Evolutionary conservation across 1,140 invertebrate genomes (phyloP).

Genomic region (Musca domestica): DNA sequence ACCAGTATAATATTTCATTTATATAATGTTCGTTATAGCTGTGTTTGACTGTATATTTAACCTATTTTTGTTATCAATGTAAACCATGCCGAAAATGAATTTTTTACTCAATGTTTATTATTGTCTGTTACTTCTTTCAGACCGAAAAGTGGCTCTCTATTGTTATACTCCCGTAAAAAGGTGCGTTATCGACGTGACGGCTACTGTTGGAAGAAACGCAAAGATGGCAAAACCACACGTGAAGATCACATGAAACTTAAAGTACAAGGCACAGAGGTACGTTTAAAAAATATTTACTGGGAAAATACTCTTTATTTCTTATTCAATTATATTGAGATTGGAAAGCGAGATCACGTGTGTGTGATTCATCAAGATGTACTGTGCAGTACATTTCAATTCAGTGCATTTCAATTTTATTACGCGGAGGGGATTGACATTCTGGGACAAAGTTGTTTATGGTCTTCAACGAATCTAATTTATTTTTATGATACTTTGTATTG

Average conservation of each 20-base stretch:
- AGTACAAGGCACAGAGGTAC: slow-evolving; percentile 92
- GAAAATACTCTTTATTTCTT: too few relatives aligned
- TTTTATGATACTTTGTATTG: too few relatives aligned
- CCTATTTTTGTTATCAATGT: background rate
- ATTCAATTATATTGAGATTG: too few relatives aligned
- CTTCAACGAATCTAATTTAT: too few relatives aligned
- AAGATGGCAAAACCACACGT: slow-evolving; percentile 95
- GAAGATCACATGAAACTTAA: slow-evolving; percentile 99
- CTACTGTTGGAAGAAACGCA: slow-evolving; percentile 98
- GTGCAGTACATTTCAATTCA: too few relatives aligned
- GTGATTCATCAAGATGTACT: too few relatives aligned
- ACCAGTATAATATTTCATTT: background rate
- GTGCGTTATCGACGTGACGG: slow-evolving; percentile 94
- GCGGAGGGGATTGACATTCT: too few relatives aligned
- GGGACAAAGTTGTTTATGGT: too few relatives aligned
- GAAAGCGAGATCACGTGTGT: too few relatives aligned
- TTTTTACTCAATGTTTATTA: slow-evolving; percentile 14
- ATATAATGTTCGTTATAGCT: background rate
- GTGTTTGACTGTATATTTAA: background rate
- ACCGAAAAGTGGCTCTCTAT: slow-evolving; percentile 94
- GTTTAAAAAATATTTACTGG: slow-evolving; percentile 30
- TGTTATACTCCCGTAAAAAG: slow-evolving; percentile 94
- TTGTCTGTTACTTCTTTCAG: slow-evolving; percentile 54
- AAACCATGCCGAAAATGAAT: background rate
- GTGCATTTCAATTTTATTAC: too few relatives aligned